phyloP scores from a whole-genome alignment of 2,888 invertebrate genomes.

The Cryptus viduatorius region DNA sequence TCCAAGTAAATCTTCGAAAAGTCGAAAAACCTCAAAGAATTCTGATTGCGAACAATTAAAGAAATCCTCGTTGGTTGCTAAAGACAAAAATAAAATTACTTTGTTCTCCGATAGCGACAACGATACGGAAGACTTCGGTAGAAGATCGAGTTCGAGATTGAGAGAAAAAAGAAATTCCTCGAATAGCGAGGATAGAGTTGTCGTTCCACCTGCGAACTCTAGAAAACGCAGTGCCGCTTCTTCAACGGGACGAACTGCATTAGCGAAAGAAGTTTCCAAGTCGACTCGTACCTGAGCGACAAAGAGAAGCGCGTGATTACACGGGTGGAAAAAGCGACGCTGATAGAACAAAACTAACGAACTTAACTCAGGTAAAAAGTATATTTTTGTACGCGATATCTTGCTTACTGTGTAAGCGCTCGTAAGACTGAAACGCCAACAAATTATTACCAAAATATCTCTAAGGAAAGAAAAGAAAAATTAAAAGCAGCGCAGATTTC shows the following conservation, averaged over 20 bases:
- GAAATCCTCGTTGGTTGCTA: background rate
- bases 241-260: slow-evolving; percentile 8
- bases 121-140: background rate
- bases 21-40: background rate
- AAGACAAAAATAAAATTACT: background rate
- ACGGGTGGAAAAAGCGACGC: background rate
- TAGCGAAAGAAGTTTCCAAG: slow-evolving; percentile 27
- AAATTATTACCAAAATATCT: slow-evolving; percentile 9
- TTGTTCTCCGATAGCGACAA: background rate
- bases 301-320: slow-evolving; percentile 16
- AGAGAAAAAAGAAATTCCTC: slow-evolving; percentile 44
- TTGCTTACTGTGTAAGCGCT: slow-evolving; percentile 28
- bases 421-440: slow-evolving; percentile 7
- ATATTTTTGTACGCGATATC: background rate
- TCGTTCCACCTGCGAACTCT: slow-evolving; percentile 16
- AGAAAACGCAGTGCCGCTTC: slow-evolving; percentile 22
- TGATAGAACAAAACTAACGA: background rate
- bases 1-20: background rate
- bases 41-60: slow-evolving; percentile 10
- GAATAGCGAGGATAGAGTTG: slow-evolving; percentile 33
- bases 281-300: slow-evolving; percentile 30
- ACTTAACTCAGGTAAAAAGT: background rate
- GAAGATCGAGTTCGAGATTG: slow-evolving; percentile 53
- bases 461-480: background rate
- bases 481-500: background rate